Evolutionary conservation across 2,888 invertebrate species (phyloP).

Genomic region (Philereme vetulata): DNA sequence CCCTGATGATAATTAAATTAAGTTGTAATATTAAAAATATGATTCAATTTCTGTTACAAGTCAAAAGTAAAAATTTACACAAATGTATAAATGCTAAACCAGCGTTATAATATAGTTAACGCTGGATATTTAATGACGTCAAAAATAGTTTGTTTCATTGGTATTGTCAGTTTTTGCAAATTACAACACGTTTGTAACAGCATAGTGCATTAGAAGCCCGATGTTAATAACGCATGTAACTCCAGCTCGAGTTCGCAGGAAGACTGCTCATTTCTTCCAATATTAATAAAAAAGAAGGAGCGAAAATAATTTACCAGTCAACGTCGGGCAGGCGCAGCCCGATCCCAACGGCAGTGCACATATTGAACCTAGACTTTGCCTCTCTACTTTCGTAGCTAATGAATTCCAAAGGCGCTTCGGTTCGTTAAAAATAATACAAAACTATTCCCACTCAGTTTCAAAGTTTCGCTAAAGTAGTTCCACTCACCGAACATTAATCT

Average conservation of each 20-base stretch:
- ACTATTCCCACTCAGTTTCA: slow-evolving; percentile 65
- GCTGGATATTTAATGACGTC: no score
- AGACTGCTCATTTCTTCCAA: slow-evolving; percentile 27
- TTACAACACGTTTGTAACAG: no score
- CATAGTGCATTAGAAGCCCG: no score
- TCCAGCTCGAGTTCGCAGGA: not conserved
- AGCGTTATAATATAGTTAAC: no score
- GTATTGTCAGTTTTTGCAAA: no score
- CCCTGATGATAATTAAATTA: no score
- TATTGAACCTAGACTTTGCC: slow-evolving; percentile 60
- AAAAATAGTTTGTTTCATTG: no score
- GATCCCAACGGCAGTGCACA: slow-evolving; percentile 47
- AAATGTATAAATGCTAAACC: no score
- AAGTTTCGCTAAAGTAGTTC: slow-evolving; percentile 71
- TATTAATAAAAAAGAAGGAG: slow-evolving; percentile 35
- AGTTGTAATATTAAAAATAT: no score
- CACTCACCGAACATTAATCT: slow-evolving; percentile 78
- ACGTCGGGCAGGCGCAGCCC: slow-evolving; percentile 23
- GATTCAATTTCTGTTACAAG: no score
- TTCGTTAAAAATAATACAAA: slow-evolving; percentile 78
- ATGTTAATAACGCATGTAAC: no score
- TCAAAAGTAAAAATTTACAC: no score
- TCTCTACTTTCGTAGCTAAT: slow-evolving; percentile 69
- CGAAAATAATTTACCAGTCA: slow-evolving; percentile 34
- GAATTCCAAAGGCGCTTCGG: slow-evolving; percentile 73